Percentiles rank a stretch among this genome's conserved stretches.
phyloP scores from a whole-genome alignment of 2,113 vertebrate genomes.

The Alces alces region DNA sequence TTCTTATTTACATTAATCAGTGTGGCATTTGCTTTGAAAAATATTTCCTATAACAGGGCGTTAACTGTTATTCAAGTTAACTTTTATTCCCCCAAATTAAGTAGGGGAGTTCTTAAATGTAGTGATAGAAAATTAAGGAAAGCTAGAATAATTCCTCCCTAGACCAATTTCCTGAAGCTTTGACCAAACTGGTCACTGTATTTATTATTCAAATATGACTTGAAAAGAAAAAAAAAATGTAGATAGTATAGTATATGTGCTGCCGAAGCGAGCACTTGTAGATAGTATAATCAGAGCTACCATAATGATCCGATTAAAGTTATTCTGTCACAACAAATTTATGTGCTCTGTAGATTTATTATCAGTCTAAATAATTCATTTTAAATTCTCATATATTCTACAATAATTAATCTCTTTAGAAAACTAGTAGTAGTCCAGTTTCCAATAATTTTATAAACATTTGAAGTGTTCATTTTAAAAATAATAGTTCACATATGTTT shows the following conservation, averaged over 20 bases:
- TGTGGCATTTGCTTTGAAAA: background rate
- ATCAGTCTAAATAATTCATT: background rate
- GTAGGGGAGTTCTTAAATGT: background rate
- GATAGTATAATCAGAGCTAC: background rate
- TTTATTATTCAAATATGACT: slow-evolving; percentile 2
- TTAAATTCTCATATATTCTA: background rate
- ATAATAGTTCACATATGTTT: background rate
- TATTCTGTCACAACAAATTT: background rate
- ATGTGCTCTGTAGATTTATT: background rate
- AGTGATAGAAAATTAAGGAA: background rate
- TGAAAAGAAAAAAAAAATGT: background rate
- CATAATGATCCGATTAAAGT: background rate
- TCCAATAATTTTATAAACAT: background rate
- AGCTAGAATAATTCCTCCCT: background rate
- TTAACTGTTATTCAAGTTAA: background rate
- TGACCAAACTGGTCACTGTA: background rate
- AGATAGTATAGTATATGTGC: background rate
- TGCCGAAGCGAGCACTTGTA: too few species aligned
- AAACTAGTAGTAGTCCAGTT: background rate
- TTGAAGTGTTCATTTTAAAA: background rate
- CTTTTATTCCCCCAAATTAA: background rate
- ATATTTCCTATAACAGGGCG: too few species aligned
- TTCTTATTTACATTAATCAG: background rate
- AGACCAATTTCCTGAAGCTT: background rate
- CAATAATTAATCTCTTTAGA: background rate